Percentiles rank a stretch among this genome's conserved stretches.
These are phyloP conservation scores for Thermophis baileyi DNA, from an alignment of 2,113 vertebrate species.

Conservation along the genomic window DNA sequence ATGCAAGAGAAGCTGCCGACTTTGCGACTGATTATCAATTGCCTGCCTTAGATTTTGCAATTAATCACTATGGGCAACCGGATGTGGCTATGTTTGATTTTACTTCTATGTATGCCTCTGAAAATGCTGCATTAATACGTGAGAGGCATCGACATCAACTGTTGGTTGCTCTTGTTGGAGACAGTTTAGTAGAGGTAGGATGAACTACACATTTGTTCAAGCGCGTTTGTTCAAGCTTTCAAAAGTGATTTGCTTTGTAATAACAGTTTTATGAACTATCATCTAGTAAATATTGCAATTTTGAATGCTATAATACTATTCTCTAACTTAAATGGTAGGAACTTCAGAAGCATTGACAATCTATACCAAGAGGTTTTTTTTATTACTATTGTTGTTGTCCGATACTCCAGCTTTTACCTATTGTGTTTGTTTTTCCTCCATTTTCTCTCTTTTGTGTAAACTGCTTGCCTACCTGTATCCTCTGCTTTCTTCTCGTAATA, in stretches of 20 bases:
- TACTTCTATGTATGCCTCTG: slow-evolving; percentile 95
- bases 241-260: neutral
- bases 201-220: neutral
- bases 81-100: slow-evolving; percentile 99
- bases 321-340: neutral
- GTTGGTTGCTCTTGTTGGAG: slow-evolving; percentile 90
- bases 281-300: neutral
- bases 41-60: slow-evolving; percentile 91
- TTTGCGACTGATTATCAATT: slow-evolving; percentile 96
- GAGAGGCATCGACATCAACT: slow-evolving; percentile 87
- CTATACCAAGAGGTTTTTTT: neutral
- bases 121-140: slow-evolving; percentile 88
- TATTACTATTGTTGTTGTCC: neutral
- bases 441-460: neutral
- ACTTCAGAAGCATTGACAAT: neutral
- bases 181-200: slow-evolving; percentile 93
- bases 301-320: neutral
- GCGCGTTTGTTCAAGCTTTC: too few relatives aligned
- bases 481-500: neutral
- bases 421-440: neutral
- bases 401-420: neutral
- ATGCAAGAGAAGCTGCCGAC: slow-evolving; percentile 92
- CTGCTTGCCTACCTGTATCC: neutral
- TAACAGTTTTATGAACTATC: neutral
- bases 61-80: slow-evolving; percentile 89